A percentile compares a stretch with the other conserved stretches of the same genome.
Evolutionary conservation across 2,113 vertebrate genomes (phyloP).

Genomic region (Eptesicus fuscus): DNA sequence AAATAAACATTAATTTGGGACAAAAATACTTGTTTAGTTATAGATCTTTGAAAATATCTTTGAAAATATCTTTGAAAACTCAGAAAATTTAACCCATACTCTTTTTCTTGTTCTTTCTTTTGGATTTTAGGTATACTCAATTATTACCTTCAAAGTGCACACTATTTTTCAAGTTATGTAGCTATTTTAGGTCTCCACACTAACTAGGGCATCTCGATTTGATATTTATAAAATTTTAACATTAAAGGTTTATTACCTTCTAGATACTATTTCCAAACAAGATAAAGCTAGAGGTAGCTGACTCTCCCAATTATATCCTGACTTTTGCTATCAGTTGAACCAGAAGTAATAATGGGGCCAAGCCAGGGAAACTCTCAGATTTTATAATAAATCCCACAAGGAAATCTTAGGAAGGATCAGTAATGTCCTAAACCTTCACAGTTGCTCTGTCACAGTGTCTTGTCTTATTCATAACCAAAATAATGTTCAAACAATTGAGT

Average conservation of each 20-base stretch:
- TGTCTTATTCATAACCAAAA: neutral
- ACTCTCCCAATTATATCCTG: neutral
- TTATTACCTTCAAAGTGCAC: neutral
- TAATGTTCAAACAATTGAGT: neutral
- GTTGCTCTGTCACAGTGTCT: neutral
- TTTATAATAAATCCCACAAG: neutral
- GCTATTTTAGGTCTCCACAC: neutral
- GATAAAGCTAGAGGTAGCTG: neutral
- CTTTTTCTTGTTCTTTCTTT: conserved; percentile 26
- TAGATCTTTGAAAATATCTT: conserved; percentile 33
- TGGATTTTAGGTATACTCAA: conserved; percentile 16
- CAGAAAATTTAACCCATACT: conserved; percentile 20
- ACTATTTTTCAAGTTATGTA: neutral
- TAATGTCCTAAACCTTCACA: neutral
- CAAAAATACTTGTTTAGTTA: conserved; percentile 41
- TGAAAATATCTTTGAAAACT: conserved; percentile 39
- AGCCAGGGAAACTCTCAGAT: neutral
- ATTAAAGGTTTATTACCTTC: neutral
- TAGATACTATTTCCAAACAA: neutral
- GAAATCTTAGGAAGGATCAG: neutral
- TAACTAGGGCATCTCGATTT: neutral
- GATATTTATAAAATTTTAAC: neutral
- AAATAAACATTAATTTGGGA: conserved; percentile 59
- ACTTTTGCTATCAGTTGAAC: neutral
- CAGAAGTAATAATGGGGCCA: neutral